Percentiles rank a stretch among this genome's conserved stretches.
Conservation (phyloP, 1,140 invertebrate genomes). For the Orchesella cincta region DNA sequence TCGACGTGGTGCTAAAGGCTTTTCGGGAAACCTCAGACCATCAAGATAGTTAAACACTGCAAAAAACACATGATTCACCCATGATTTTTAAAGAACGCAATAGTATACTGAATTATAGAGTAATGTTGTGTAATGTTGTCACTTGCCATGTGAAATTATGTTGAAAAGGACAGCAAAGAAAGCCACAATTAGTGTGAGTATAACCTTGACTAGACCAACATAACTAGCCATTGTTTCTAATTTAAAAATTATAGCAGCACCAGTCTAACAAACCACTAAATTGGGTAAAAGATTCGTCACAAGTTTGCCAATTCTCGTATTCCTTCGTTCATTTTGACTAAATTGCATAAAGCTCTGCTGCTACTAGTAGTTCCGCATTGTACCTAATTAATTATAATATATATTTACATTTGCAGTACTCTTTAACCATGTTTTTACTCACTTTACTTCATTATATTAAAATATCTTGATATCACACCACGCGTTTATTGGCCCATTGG, state of each 20-base stretch:
- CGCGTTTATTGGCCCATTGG: too few species aligned
- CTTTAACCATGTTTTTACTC: too few species aligned
- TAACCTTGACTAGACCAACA: slow-evolving; percentile 20
- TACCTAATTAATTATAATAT: too few species aligned
- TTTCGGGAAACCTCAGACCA: slow-evolving; percentile 12
- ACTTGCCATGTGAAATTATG: slow-evolving; percentile 9
- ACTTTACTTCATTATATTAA: too few species aligned
- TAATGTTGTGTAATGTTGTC: neutral
- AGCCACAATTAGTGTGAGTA: slow-evolving; percentile 13
- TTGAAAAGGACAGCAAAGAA: slow-evolving; percentile 19
- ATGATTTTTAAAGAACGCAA: too few species aligned
- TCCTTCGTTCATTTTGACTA: too few species aligned
- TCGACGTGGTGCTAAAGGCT: neutral
- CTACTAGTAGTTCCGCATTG: too few species aligned
- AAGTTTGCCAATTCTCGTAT: too few species aligned
- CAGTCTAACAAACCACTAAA: neutral
- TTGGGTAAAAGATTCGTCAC: too few species aligned
- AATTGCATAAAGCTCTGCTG: too few species aligned
- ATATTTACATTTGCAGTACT: too few species aligned
- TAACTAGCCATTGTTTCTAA: slow-evolving; percentile 8
- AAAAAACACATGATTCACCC: neutral
- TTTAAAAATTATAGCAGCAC: neutral
- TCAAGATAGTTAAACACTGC: slow-evolving; percentile 21
- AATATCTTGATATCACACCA: too few species aligned
- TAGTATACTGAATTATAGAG: neutral